These are phyloP conservation scores for Catonia carolina DNA, from an alignment of 2,888 invertebrate species.

Conservation along the genomic window DNA sequence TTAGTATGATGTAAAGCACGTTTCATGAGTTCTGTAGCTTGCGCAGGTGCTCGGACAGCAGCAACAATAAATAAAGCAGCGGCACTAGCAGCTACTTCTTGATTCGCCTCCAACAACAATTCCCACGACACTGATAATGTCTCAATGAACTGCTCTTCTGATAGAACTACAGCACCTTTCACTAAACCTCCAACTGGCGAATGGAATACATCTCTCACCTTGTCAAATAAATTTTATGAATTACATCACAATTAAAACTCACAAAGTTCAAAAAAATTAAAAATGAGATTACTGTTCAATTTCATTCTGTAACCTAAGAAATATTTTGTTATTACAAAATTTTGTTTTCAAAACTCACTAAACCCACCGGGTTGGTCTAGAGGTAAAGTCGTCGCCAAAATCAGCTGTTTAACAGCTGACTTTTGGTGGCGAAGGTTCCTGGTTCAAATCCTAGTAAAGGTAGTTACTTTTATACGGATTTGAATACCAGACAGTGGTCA, in stretches of 20 bases:
- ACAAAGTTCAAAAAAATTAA: background rate
- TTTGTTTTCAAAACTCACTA: background rate
- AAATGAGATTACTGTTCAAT: background rate
- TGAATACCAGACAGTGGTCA: too few species aligned
- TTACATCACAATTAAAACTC: slow-evolving; percentile 1
- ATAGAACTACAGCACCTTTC: slow-evolving; percentile 83
- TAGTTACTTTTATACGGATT: too few species aligned
- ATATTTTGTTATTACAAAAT: background rate
- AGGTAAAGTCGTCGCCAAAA: too few species aligned
- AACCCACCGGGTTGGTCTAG: too few species aligned
- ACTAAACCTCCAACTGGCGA: slow-evolving; percentile 77
- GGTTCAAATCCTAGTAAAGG: too few species aligned
- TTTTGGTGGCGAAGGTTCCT: too few species aligned
- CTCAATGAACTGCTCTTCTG: slow-evolving; percentile 80
- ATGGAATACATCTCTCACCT: slow-evolving; percentile 87
- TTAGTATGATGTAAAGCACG: slow-evolving; percentile 78
- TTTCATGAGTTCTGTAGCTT: slow-evolving; percentile 84
- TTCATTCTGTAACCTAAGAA: background rate
- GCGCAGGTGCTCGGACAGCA: slow-evolving; percentile 85
- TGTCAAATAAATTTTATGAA: slow-evolving; percentile 24
- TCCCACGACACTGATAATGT: slow-evolving; percentile 94
- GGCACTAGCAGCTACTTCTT: slow-evolving; percentile 75
- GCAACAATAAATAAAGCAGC: slow-evolving; percentile 88
- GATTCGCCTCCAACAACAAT: slow-evolving; percentile 83
- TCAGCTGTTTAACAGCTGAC: too few species aligned